Evolutionary conservation across 2,888 invertebrate species (phyloP), one percentile per base, ranked within the genome.

Genomic region (Dasysyrphus albostriatus): DNA sequence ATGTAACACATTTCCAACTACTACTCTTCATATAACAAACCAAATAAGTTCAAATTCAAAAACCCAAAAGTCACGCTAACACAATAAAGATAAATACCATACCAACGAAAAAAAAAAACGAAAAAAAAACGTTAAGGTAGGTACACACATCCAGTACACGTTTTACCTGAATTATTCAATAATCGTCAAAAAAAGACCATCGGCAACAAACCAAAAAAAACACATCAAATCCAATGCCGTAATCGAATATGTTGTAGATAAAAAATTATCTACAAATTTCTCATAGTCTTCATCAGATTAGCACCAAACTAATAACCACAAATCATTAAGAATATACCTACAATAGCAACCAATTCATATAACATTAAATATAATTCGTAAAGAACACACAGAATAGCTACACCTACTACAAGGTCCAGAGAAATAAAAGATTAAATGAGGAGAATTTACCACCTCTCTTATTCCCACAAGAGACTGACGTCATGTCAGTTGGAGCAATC

Each of bases 401-500:
- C 16, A 16, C 12, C 42, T 44, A 42, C 32, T 65, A 39, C 78
- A 78, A 61, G 42, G 58, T 74, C 39, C 49, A 73, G 58, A 63
- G 73, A 69, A 78, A 78, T 61, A 63, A 16, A 42, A 59, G 69
- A 77, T 9, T 39, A 12, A 58, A 12, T 34, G 24, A 74, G 75
- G 78, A 63, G 83, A 78, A 82, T 42, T 19, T 67, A 67, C 65
- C 39, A 42, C 16, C 59, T 72, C 42, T 32, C 32, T 24, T 32
- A 42, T 47, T 54, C 70, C 49, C 24, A 24, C 24, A 24, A 24
- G 32, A 49, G 12, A 87, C 78, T 87, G 87, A 87, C 87, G 83
- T 87, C 87, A 87, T 75, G 75, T 83, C 70, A 76, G 83, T 65
- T 87, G 87, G 83, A 87, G 83, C 67, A 82, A 58, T 49, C 39